phyloP scores from a whole-genome alignment of 2,888 invertebrate species.

The Eueremaeus valkanovi region DNA sequence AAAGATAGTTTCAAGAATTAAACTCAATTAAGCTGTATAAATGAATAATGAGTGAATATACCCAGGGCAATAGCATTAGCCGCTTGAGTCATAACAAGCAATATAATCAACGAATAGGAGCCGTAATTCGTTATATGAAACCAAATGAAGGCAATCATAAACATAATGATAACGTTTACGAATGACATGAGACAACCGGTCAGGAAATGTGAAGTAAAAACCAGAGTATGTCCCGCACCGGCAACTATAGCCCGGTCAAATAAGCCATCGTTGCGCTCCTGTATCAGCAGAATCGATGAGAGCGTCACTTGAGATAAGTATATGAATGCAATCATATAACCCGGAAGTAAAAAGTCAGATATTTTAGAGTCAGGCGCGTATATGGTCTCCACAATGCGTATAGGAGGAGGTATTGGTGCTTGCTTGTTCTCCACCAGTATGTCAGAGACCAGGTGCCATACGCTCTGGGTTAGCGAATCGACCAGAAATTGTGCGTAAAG shows the following conservation, averaged over 20 bases:
- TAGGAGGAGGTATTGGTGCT: background rate
- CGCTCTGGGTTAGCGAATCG: background rate
- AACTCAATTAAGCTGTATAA: too few species aligned
- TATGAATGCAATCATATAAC: conserved; percentile 16
- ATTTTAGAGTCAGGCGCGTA: conserved; percentile 1
- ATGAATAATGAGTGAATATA: background rate
- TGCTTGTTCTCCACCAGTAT: background rate
- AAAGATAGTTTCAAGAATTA: too few species aligned
- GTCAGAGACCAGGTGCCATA: conserved; percentile 16
- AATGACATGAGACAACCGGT: conserved; percentile 25
- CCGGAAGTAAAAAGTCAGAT: conserved; percentile 26
- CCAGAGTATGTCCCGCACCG: conserved; percentile 7
- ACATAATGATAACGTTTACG: conserved; percentile 11
- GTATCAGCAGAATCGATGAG: conserved; percentile 7
- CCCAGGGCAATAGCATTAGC: conserved; percentile 24
- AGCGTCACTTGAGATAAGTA: conserved; percentile 24
- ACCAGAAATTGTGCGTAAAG: background rate
- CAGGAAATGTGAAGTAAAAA: conserved; percentile 36
- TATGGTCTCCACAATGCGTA: conserved; percentile 11
- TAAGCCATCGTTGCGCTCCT: conserved; percentile 37
- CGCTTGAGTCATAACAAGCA: conserved; percentile 26
- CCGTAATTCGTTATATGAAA: conserved; percentile 24
- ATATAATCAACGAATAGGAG: background rate
- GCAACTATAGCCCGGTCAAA: conserved; percentile 38
- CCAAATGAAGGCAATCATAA: conserved; percentile 3